Conservation (phyloP, 2,113 vertebrate genomes). For the Cyphomyrus discorhynchus region DNA sequence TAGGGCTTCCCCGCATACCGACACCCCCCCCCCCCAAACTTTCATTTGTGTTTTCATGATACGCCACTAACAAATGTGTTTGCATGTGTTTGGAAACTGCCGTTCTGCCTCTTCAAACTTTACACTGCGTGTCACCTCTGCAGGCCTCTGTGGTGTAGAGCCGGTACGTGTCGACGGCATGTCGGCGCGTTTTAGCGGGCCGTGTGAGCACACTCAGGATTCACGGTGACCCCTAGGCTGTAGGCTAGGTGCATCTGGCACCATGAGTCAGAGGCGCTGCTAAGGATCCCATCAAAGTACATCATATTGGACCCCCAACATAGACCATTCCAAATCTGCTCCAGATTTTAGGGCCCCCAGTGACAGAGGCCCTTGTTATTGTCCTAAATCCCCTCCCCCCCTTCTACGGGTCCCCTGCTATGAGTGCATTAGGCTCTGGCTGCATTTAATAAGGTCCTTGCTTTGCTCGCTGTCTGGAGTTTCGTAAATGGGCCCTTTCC, state of each 20-base stretch:
- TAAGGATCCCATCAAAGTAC: background rate
- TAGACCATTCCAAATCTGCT: background rate
- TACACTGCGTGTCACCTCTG: background rate
- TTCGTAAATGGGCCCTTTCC: background rate
- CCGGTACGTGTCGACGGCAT: background rate
- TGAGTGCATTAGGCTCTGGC: background rate
- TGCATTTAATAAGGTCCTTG: background rate
- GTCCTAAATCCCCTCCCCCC: background rate
- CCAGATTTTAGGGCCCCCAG: background rate
- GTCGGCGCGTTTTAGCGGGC: fast-evolving
- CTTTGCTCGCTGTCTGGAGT: background rate
- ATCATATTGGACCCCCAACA: background rate
- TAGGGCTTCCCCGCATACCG: background rate
- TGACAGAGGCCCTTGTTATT: background rate
- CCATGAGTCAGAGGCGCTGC: background rate
- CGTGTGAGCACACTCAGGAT: background rate
- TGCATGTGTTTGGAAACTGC: background rate
- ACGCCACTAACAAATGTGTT: background rate
- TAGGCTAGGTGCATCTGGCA: background rate
- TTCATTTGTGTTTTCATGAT: background rate
- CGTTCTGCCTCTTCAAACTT: background rate
- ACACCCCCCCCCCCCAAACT: background rate
- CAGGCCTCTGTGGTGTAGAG: background rate
- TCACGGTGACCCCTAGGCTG: background rate
- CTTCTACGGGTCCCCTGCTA: background rate